phyloP scores from a whole-genome alignment of 2,888 invertebrate species.

The Sinohyriopsis cumingii region DNA sequence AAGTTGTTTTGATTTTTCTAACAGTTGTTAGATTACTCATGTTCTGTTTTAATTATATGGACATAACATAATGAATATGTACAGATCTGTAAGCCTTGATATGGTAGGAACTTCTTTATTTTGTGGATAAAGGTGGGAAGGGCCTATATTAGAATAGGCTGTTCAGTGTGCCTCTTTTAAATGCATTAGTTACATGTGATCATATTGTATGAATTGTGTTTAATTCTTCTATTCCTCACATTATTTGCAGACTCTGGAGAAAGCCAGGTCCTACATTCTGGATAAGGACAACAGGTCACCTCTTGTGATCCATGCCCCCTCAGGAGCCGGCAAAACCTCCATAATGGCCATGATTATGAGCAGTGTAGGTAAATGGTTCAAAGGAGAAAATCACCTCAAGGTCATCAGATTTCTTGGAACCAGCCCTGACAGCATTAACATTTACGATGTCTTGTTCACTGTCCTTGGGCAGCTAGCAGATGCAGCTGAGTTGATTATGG shows the following conservation, averaged over 20 bases:
- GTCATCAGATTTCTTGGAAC: slow-evolving; percentile 61
- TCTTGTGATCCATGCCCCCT: slow-evolving; percentile 56
- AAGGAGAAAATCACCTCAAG: slow-evolving; percentile 29
- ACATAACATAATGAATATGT: too few species aligned
- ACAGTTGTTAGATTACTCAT: too few species aligned
- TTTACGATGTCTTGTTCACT: slow-evolving; percentile 51
- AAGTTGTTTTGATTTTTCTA: too few species aligned
- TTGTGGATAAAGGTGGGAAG: too few species aligned
- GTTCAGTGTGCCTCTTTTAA: too few species aligned
- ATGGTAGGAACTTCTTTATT: too few species aligned
- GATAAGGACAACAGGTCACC: slow-evolving; percentile 43
- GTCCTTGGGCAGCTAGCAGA: slow-evolving; percentile 59
- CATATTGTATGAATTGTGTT: too few species aligned
- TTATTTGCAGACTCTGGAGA: slow-evolving; percentile 24
- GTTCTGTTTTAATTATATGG: too few species aligned
- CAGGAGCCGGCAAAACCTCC: slow-evolving; percentile 64
- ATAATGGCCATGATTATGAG: slow-evolving; percentile 63
- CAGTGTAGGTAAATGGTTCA: slow-evolving; percentile 48
- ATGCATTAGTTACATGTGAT: too few species aligned
- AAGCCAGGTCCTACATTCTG: slow-evolving; percentile 40
- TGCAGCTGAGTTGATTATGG: slow-evolving; percentile 48
- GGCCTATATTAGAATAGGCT: too few species aligned
- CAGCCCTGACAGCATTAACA: slow-evolving; percentile 47
- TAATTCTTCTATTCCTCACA: neutral
- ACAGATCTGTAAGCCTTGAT: too few species aligned